Evolutionary conservation across 2,797 vertebrate species (phyloP).

Genomic region (Nyctalus aviator): DNA sequence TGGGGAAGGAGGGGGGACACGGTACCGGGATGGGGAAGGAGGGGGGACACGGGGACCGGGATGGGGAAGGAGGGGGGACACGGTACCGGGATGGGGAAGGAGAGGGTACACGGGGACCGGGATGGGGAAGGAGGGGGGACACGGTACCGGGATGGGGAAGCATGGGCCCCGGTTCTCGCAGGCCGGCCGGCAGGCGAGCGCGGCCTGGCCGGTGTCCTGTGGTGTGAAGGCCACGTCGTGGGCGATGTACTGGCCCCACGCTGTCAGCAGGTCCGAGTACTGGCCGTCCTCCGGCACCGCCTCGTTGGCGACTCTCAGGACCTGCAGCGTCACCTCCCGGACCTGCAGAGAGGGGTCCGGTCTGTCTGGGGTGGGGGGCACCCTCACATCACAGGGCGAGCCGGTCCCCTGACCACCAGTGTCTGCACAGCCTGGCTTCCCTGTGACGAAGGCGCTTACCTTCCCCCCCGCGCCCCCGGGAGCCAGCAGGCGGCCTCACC

Average conservation of each 20-base stretch:
- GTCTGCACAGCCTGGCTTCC: not conserved
- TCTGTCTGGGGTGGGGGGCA: too few species aligned
- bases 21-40: too few species aligned
- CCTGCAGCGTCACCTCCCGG: constrained; percentile 91
- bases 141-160: constrained; percentile 91
- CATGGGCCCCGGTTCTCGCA: constrained; percentile 91
- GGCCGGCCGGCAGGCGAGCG: constrained; percentile 87
- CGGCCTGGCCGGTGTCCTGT: constrained; percentile 87
- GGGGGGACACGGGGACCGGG: too few species aligned
- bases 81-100: too few species aligned
- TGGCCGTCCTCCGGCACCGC: constrained; percentile 87
- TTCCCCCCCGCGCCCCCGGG: too few species aligned
- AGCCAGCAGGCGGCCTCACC: too few species aligned
- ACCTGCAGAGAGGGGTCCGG: constrained; percentile 87
- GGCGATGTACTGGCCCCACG: constrained; percentile 96
- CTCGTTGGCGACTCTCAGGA: constrained; percentile 89
- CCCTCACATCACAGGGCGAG: not conserved
- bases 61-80: too few species aligned
- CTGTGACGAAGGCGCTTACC: not conserved
- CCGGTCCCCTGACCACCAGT: accelerated
- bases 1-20: constrained; percentile 88
- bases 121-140: too few species aligned
- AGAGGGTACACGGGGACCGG: too few species aligned
- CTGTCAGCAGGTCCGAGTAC: constrained; percentile 93
- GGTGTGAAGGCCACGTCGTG: constrained; percentile 96